Conservation (phyloP, 2,113 vertebrate species). For the Xiphophorus couchianus region DNA sequence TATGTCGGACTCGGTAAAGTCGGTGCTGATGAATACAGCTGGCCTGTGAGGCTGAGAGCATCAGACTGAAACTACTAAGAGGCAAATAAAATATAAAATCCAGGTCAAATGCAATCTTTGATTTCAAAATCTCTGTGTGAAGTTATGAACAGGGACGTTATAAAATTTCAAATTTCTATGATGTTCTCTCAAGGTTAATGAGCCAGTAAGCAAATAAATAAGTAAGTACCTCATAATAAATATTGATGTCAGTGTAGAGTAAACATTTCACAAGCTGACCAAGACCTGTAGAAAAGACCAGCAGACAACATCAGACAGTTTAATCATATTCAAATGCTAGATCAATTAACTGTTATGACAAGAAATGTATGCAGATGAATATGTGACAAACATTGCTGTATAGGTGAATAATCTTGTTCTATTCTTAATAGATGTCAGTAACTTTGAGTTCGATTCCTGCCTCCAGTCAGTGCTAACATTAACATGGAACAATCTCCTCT, state of each 20-base stretch:
- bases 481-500: no score
- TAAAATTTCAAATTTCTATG: neutral
- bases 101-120: neutral
- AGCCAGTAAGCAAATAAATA: neutral
- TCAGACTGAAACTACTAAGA: neutral
- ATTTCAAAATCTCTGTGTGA: neutral
- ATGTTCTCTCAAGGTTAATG: neutral
- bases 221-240: neutral
- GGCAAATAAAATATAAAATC: neutral
- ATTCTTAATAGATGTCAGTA: neutral
- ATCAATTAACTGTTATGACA: neutral
- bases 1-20: neutral
- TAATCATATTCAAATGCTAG: neutral
- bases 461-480: neutral
- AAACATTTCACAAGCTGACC: no score
- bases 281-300: no score
- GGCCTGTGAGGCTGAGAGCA: neutral
- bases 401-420: neutral
- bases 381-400: neutral
- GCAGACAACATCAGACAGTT: neutral
- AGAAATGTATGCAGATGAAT: neutral
- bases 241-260: neutral
- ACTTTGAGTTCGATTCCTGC: neutral
- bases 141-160: neutral
- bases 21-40: neutral